Conservation (phyloP, 2,888 invertebrate species). For the Salpingus planirostris region DNA sequence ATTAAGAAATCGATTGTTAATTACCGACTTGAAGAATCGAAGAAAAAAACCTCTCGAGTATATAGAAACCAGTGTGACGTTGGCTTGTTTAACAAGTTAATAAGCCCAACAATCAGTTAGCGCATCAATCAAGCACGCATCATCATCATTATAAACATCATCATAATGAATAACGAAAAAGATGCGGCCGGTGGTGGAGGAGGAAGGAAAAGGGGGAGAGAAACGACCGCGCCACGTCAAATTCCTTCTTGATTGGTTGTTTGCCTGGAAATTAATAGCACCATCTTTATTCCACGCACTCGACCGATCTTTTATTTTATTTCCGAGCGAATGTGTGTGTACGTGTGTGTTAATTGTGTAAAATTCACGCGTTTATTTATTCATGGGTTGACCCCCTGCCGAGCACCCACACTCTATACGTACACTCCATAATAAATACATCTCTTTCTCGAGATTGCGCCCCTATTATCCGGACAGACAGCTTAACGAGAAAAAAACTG, state of each 20-base stretch:
- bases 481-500: too few relatives aligned
- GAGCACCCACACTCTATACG: constrained; percentile 36
- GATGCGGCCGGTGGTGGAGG: constrained; percentile 7
- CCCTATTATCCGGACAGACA: too few relatives aligned
- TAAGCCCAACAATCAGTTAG: constrained; percentile 42
- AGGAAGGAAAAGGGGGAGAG: too few relatives aligned
- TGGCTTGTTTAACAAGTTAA: constrained; percentile 42
- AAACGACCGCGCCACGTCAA: constrained; percentile 28
- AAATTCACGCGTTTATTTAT: constrained; percentile 46
- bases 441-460: constrained; percentile 33
- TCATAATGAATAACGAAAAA: too few relatives aligned
- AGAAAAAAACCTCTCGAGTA: constrained; percentile 19
- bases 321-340: too few relatives aligned
- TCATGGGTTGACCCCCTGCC: constrained; percentile 41
- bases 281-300: too few relatives aligned
- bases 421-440: too few relatives aligned
- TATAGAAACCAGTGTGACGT: constrained; percentile 18
- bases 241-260: constrained; percentile 41
- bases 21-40: constrained; percentile 38
- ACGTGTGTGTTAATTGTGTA: constrained; percentile 46
- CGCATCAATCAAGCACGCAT: constrained; percentile 37
- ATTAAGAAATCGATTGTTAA: constrained; percentile 37
- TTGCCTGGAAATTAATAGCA: constrained; percentile 40
- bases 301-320: constrained; percentile 44
- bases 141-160: too few relatives aligned